These are phyloP conservation scores for Pseudachorutes palmiensis DNA, from an alignment of 1,140 invertebrate species.

Conservation along the genomic window DNA sequence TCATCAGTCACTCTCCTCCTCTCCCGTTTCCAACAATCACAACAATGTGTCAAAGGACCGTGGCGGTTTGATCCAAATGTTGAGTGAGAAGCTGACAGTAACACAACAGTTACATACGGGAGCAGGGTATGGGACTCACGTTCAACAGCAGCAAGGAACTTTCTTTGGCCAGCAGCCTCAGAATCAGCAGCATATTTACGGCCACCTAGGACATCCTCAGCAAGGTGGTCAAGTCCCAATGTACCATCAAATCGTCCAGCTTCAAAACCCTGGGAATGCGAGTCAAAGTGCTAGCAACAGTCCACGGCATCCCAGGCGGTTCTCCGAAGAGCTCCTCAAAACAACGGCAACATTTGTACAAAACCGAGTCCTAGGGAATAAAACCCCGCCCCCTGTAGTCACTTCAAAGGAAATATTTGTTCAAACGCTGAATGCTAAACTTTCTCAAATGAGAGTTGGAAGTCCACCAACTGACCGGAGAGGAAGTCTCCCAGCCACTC, in stretches of 20 bases:
- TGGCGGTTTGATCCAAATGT: background rate
- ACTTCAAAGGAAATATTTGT: slow-evolving; percentile 39
- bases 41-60: slow-evolving; percentile 10
- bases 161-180: no score
- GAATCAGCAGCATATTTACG: slow-evolving; percentile 35
- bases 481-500: slow-evolving; percentile 5
- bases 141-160: slow-evolving; percentile 44
- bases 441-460: slow-evolving; percentile 34
- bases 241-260: slow-evolving; percentile 27
- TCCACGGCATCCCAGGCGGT: slow-evolving; percentile 28
- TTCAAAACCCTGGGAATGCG: slow-evolving; percentile 14
- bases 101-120: slow-evolving; percentile 12
- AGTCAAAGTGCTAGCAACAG: slow-evolving; percentile 20
- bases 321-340: slow-evolving; percentile 34
- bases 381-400: slow-evolving; percentile 29
- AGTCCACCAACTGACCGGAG: slow-evolving; percentile 21
- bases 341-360: slow-evolving; percentile 35
- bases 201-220: slow-evolving; percentile 4
- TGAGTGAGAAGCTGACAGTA: background rate
- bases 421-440: slow-evolving; percentile 39
- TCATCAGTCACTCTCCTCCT: background rate
- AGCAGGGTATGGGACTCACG: slow-evolving; percentile 6
- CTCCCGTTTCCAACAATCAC: background rate
- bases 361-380: slow-evolving; percentile 29
- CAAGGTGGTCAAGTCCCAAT: slow-evolving; percentile 5